Base-by-base conservation (phyloP, 2,797 vertebrate species). In the Silurus lanzhouensis region DNA sequence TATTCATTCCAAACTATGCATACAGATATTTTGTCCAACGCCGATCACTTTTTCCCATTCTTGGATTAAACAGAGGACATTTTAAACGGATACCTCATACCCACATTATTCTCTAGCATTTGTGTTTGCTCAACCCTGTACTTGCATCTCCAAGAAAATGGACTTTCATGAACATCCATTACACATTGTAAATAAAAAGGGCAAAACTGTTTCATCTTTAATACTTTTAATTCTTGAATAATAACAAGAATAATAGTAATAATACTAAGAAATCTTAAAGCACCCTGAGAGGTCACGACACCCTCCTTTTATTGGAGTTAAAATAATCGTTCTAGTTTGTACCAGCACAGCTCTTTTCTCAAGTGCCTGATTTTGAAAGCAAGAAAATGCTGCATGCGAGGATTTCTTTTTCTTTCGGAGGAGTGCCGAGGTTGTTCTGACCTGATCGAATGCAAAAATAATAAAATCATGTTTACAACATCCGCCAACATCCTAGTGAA, bases 311-410 rank as follows among this genome's bases (percentile, higher is more conserved):
- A 70, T 61, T 46, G 8, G 17, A 58, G 13, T 3, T 68, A 22
- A 48, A 48, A 68, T 75, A 81, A 68, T 78, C 57, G 27, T 68
- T 31, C 17, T 46, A 31, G 13, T 81, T 75, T 55, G 63, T 46
- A 38, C 48, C 20, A 67, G 25, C 5, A n/a, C 71, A 31, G 14
- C 19, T 13, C 55, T 58, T 38, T 77, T 58, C 52, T 77, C 8
- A 38, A 20, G 52, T 31, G 52, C 74, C 27, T 38, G 48, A 6
- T 76, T n/a, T 57, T 25, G 5, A 58, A 77, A 58, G 74, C 17
- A 20, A 74, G 46, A 71, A n/a, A 14, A 55, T 15, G 13, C 2
- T 25, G 13, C 17, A 8, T 75, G 72, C 9, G 48, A 17, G 5
- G 14, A 75, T 57, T 27, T 17, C 15, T 52, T 52, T 55, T 17